These are phyloP conservation scores for Chorisops tibialis DNA, from an alignment of 2,888 invertebrate species.

Conservation along the genomic window DNA sequence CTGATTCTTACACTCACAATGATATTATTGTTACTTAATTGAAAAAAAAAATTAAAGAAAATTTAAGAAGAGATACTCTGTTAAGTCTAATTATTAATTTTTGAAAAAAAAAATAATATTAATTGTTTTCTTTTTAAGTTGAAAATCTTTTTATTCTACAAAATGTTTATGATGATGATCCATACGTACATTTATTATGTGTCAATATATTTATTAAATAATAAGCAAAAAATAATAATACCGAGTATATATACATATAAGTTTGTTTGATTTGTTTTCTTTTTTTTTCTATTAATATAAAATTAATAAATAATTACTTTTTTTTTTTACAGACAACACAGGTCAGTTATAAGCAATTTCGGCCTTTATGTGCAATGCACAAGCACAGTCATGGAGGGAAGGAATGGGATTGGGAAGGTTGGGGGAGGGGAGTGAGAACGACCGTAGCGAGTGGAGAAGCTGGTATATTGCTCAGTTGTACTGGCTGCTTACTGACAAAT, in stretches of 20 bases:
- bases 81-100: not conserved
- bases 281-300: too few species aligned
- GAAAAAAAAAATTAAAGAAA: constrained; percentile 1
- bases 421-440: too few species aligned
- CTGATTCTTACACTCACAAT: constrained; percentile 4
- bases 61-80: not conserved
- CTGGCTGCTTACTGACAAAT: too few species aligned
- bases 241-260: not conserved
- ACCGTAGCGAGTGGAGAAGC: too few species aligned
- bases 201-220: constrained; percentile 10
- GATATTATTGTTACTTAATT: constrained; percentile 19
- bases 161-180: constrained; percentile 6
- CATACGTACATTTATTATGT: constrained; percentile 10
- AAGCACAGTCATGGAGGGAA: too few species aligned
- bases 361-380: too few species aligned
- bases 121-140: constrained; percentile 10
- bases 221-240: not conserved
- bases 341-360: too few species aligned
- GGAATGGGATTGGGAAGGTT: too few species aligned
- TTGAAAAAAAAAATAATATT: not conserved
- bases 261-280: not conserved
- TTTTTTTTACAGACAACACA: too few species aligned
- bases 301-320: too few species aligned
- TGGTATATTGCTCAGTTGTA: too few species aligned
- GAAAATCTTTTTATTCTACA: constrained; percentile 1